Base-by-base conservation (phyloP, 2,888 invertebrate species). In the Dendrolimus houi region DNA sequence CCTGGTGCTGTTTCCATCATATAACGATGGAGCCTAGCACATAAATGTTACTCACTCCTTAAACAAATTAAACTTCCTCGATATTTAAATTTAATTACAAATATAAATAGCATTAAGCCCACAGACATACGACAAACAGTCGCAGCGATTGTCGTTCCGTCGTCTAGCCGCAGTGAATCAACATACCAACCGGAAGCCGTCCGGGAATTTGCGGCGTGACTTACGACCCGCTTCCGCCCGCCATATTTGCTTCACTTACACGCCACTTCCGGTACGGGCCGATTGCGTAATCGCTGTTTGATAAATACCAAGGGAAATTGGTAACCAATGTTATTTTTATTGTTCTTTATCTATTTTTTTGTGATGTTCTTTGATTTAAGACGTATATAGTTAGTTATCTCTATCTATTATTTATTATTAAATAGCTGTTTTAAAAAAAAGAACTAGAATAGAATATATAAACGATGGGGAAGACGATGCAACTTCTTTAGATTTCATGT, bases 241-340 rank as follows among this genome's bases (percentile, higher is more conserved):
- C 85, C 86, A 86, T 87, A 86, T 87, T 87, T 87, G 83, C 85
- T 80, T 81, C 82, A 79, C 81, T 83, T 79, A 77, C 74, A 74
- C 77, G 68, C 75, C 70, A 68, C 71, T 71, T 79, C 79, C 78
- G 77, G 72, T 57, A 10, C 47, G 12, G 47, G 62, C 56, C 64
- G 57, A 60, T 75, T 71, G 64, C 67, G 72, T 70, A 74, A 69
- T 66, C 61, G 58, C 60, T 67, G 60, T 67, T 66, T 74, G 74
- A 70, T 71, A 70, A 74, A 73, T 72, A 71, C 62, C 65, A 60
- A 56, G 59, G 55, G 56, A 59, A 64, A 47, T 63, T 60, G 63
- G 62, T 63, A 63, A 59, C 56, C 47, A 47, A 47, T 47, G 47
- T 29, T 47, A 47, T 47, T 47, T 53, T 53, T 8, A 41, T 17